These are phyloP conservation scores for Ichneumon xanthorius DNA, from an alignment of 2,888 invertebrate species.

Conservation along the genomic window DNA sequence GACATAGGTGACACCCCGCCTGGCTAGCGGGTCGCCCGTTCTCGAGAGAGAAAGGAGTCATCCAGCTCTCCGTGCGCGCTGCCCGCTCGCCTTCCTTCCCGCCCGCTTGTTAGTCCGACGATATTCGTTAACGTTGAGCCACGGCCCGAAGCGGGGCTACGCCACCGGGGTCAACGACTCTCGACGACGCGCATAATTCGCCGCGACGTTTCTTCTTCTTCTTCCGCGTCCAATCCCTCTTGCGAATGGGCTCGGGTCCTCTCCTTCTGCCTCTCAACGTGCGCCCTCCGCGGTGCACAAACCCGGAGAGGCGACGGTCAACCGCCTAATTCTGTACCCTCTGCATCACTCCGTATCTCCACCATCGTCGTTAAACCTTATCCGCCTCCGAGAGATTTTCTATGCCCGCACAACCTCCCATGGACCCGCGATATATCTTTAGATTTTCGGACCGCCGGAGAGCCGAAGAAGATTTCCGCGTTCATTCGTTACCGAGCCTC, in stretches of 20 bases:
- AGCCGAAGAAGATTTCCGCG: slow-evolving; percentile 45
- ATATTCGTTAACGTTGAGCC: slow-evolving; percentile 79
- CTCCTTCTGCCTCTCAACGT: not conserved
- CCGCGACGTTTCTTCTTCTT: slow-evolving; percentile 70
- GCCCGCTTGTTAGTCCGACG: slow-evolving; percentile 78
- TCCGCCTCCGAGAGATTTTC: slow-evolving; percentile 9
- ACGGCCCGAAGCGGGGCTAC: slow-evolving; percentile 14
- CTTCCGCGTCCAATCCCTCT: slow-evolving; percentile 64
- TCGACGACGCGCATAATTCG: slow-evolving; percentile 71
- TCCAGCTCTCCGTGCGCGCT: slow-evolving; percentile 25
- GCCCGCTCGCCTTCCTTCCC: slow-evolving; percentile 59
- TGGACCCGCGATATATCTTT: slow-evolving; percentile 54
- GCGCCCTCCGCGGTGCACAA: not conserved
- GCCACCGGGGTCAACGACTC: slow-evolving; percentile 79
- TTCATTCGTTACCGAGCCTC: slow-evolving; percentile 60
- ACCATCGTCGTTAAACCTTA: slow-evolving; percentile 16
- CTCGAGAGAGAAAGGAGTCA: slow-evolving; percentile 7
- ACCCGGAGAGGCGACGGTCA: slow-evolving; percentile 36
- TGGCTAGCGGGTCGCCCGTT: not conserved
- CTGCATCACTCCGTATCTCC: slow-evolving; percentile 52
- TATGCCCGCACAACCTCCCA: not conserved
- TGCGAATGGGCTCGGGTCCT: not conserved
- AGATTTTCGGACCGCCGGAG: slow-evolving; percentile 52
- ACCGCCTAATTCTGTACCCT: slow-evolving; percentile 56
- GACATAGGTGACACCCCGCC: slow-evolving; percentile 78